Base-by-base conservation (phyloP, 2,888 invertebrate genomes). In the Drosophila kambysellisi region DNA sequence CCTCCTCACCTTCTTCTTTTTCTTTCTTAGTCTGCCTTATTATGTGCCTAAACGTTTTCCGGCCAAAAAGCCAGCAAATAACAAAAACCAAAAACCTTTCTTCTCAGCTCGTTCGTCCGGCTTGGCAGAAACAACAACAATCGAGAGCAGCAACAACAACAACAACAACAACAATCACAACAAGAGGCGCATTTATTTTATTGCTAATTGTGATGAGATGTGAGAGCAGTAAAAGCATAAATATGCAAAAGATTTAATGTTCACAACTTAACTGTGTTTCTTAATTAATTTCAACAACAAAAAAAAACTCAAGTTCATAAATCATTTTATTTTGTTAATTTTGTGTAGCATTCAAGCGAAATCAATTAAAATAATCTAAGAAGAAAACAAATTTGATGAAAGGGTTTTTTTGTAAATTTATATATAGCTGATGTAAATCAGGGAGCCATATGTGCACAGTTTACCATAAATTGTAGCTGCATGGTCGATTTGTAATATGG, bases 1-100 rank as follows among this genome's bases (percentile, higher is more conserved):
- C 35, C 8, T 7, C 29, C 17, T 11, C 39, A 17, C 29, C 29
- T 4, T 9, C 35, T n/a, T 54, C 15, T n/a, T n/a, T 4, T 29
- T 41, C n/a, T n/a, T 41, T 39, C 29, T 30, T 56, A 41, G 50
- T n/a, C 68, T 58, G 56, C 60, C 84, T 79, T 71, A 87, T 84
- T 89, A 87, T 84, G 89, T 80, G 76, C 72, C 74, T 58, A 76
- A 89, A 70, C 86, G 85, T 85, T 88, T 90, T 88, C 83, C 90
- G 86, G 90, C 79, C 88, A 66, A 76, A 65, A 83, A 80, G 60
- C 67, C 64, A 67, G 59, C 59, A 51, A 58, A 39, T n/a, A 48
- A 30, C 41, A 66, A 62, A 53, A 60, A 56, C 62, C 37, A 29
- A 32, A 37, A 65, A 70, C 76, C 59, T 66, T 77, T 77, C 76